Conservation (phyloP, 35 echinoderm and acorn worm genomes). For the Eucidaris tribuloides region DNA sequence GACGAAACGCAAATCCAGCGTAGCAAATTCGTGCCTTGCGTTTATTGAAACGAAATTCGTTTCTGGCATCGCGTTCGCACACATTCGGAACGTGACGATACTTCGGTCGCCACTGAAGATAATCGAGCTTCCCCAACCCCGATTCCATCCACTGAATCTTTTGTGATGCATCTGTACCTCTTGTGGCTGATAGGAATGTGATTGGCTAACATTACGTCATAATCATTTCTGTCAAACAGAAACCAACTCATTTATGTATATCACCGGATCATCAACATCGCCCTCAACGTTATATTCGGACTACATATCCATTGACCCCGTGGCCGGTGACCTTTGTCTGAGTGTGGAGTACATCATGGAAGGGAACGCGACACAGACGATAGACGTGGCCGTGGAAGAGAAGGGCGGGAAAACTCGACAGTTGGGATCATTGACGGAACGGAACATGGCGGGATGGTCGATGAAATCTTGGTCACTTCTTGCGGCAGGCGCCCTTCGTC, state of each 20-base stretch:
- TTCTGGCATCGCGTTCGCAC: too few species aligned
- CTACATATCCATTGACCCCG: background rate
- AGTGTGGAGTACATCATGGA: slow-evolving; percentile 7
- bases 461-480: background rate
- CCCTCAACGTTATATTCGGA: background rate
- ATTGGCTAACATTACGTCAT: too few species aligned
- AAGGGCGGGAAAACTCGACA: background rate
- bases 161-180: too few species aligned
- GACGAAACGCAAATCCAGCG: too few species aligned
- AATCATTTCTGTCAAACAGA: too few species aligned
- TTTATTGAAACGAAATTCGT: too few species aligned
- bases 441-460: slow-evolving; percentile 15
- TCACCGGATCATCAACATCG: background rate
- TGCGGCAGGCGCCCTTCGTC: background rate
- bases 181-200: too few species aligned
- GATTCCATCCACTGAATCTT: too few species aligned
- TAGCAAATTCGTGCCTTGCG: too few species aligned
- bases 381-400: background rate
- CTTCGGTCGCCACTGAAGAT: too few species aligned
- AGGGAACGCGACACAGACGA: background rate
- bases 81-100: too few species aligned
- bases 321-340: background rate
- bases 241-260: slow-evolving; percentile 23
- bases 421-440: background rate
- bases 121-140: too few species aligned